phyloP scores from a whole-genome alignment of 2,888 invertebrate genomes.

The Apoderus coryli region DNA sequence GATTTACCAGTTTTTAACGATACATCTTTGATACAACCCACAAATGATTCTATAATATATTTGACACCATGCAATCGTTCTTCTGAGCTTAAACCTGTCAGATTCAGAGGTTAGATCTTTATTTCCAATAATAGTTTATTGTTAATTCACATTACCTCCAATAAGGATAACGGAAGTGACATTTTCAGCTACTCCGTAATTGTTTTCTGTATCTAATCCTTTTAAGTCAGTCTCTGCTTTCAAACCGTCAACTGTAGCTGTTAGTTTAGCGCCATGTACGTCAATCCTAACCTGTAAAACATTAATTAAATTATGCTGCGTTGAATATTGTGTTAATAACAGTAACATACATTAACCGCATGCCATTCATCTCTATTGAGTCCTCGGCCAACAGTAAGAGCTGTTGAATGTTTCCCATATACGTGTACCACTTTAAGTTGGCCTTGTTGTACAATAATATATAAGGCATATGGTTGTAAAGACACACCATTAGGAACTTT shows the following conservation, averaged over 20 bases:
- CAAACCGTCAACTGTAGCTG: constrained; percentile 72
- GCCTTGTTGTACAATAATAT: constrained; percentile 84
- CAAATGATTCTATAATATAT: constrained; percentile 85
- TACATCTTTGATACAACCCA: constrained; percentile 81
- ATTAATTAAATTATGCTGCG: constrained; percentile 2
- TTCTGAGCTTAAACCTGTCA: constrained; percentile 67
- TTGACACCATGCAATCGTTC: constrained; percentile 80
- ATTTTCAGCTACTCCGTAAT: constrained; percentile 77
- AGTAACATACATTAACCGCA: constrained; percentile 52
- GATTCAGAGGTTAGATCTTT: too few relatives aligned
- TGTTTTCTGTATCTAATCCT: constrained; percentile 69
- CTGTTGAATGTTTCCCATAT: constrained; percentile 74
- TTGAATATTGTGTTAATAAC: too few relatives aligned
- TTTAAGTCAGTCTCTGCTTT: constrained; percentile 70
- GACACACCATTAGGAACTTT: constrained; percentile 66
- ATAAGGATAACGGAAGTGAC: constrained; percentile 77
- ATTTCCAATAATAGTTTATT: too few relatives aligned
- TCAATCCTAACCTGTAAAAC: constrained; percentile 55
- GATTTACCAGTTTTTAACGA: constrained; percentile 75
- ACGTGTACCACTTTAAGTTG: constrained; percentile 85
- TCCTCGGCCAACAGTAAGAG: constrained; percentile 75
- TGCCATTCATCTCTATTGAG: constrained; percentile 85
- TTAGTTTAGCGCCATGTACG: constrained; percentile 69
- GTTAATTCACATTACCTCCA: too few relatives aligned
- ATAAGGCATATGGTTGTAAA: constrained; percentile 77